Evolutionary conservation across 2,888 invertebrate genomes (phyloP), one percentile per base, ranked within the genome.

Genomic region (Scaptomyza reducta): DNA sequence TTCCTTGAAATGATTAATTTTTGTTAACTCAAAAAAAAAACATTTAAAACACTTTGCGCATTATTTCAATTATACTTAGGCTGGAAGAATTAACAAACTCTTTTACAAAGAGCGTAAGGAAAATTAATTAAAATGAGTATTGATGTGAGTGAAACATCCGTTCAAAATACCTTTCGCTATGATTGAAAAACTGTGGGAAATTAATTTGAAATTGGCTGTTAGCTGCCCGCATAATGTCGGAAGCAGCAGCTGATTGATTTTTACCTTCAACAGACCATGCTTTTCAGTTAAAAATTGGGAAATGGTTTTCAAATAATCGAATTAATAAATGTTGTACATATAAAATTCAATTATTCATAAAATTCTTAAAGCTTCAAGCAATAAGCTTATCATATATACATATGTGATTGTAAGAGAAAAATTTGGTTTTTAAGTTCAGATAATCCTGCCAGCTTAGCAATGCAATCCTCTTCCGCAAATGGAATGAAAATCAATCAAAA

Each of bases 121-220:
- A 27, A 27, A 27, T 27, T 4, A 6, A 6, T 6, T 27, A 7
- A 6, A 27, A 27, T 27, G 27, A 27, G 2, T 2, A 22, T 22
- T 22, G 22, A 22, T 4, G 22, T 27, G 27, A 7, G 27, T 27
- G 27, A 27, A 33, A 5, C 13, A 33, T 9, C 2, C 42, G 54
- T 54, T 14, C 45, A 49, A 40, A 25, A n/a, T 62, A 41, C 27
- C 25, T n/a, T 44, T 59, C 44, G 22, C 72, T 38, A 50, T 72
- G 73, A 72, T 73, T 73, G 68, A 62, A 72, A 73, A 63, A 57
- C 25, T 70, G 60, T 51, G 57, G 44, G 41, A 70, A 74, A 75
- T 75, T 63, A 67, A 75, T 74, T 70, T 67, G 11, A 74, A 66
- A 70, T 66, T 58, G 54, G 25, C 14, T 35, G 27, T 65, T 58